Base-by-base conservation (phyloP, 2,113 vertebrate genomes). In the Mastomys coucha region DNA sequence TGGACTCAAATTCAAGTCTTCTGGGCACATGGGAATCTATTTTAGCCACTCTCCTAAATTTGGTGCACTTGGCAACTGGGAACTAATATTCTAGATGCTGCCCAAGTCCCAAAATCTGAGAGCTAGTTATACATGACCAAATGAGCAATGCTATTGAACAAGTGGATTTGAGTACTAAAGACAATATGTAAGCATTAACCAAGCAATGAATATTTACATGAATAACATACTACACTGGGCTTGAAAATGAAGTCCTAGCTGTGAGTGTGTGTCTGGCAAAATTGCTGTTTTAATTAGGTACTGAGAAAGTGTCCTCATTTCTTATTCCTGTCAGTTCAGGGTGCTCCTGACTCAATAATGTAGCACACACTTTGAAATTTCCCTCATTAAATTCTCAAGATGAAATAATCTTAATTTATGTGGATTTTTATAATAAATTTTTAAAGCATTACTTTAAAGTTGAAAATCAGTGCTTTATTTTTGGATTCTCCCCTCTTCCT, bases 401-500 rank as follows among this genome's bases (percentile, higher is more conserved):
- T 91, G 90, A 93, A 94, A 70, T 89, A 39, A 77, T 94, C 95
- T 87, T 77, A 87, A 95, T 92, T 49, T 58, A 56, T 93, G 17
- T 78, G 67, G 76, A 22, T 60, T 97, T 77, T 95, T 92, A 72
- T 42, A 87, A 60, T n/a, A 65, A 69, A 56, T 28, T 49, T 88
- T 69, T 81, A 6, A 93, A 96, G 88, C 88, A 69, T 1, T 91
- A 19, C 51, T 88, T 75, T 39, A 70, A 75, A 89, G 69, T 39
- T 93, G 58, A 96, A 97, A 94, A 60, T 88, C 76, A 90, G 39
- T 33, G 56, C 28, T 91, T 87, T 81, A 56, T 69, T 69, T 92
- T 87, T 89, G 2, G 45, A 42, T 93, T 39, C 53, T 19, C 73
- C 2, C 10, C 49, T 87, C 56, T 63, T 31, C 0, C 45, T 22